Conservation (phyloP, 2,113 vertebrate genomes). For the Alosa alosa region DNA sequence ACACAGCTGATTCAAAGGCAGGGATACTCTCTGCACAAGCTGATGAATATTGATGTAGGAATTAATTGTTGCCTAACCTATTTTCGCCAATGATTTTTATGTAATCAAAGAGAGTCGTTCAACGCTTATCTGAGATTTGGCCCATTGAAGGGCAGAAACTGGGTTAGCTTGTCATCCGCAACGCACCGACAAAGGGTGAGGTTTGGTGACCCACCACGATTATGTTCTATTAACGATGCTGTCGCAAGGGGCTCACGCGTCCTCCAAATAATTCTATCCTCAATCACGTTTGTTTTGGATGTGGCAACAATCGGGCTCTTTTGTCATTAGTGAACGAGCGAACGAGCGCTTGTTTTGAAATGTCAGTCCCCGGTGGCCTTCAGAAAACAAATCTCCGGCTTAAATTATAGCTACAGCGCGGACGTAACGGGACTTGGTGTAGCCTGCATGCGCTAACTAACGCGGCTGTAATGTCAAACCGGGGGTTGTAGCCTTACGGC, state of each 20-base stretch:
- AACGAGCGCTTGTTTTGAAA: not conserved
- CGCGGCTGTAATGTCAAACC: constrained; percentile 1
- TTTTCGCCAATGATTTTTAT: not conserved
- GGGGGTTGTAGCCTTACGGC: not conserved
- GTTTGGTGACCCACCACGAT: not conserved
- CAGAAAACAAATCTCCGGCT: constrained; percentile 4
- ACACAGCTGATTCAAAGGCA: not conserved
- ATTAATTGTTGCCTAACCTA: not conserved
- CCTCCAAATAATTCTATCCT: not conserved
- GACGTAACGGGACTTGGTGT: not conserved
- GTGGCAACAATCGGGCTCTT: not conserved
- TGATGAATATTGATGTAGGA: not conserved
- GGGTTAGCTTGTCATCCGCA: not conserved
- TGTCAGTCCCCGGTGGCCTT: not conserved
- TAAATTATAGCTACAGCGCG: not conserved
- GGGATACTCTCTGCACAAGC: not conserved
- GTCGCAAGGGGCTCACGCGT: not conserved
- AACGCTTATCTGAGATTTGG: constrained; percentile 8
- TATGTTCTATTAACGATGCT: not conserved
- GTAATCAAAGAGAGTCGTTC: not conserved
- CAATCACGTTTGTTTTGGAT: not conserved
- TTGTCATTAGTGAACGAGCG: not conserved
- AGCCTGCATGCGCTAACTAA: not conserved
- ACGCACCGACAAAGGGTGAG: constrained; percentile 1
- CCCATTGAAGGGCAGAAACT: not conserved